Evolutionary conservation across 53 echinoderm and acorn worm genomes (phyloP), one percentile per base, ranked within the genome.

Genomic region (Astropecten irregularis): DNA sequence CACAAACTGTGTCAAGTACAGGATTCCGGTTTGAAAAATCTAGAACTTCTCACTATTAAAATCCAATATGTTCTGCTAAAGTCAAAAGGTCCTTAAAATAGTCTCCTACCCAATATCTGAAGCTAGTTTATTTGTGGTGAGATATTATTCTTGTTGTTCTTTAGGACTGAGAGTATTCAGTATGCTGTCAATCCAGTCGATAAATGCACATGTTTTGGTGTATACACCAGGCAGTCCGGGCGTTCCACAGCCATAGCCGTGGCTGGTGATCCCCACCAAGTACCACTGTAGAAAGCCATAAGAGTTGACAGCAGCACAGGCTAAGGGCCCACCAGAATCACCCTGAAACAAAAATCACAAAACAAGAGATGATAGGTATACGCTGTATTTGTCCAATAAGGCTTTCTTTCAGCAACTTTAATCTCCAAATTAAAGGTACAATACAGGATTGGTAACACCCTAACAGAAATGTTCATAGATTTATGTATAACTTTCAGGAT

Each of bases 261-360:
- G 50, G 51, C 71, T 71, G 28, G 71, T 71, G 4, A 51, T 52
- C n/a, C 71, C 71, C 8, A 52, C 71, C n/a, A 71, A 19, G n/a
- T 71, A 10, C 71, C 52, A 71, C 29, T 14, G 28, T 4, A 52
- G 49, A 6, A 34, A n/a, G 21, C 71, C 71, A 3, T 49, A 10
- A 2, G 33, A 7, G 32, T 50, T 30, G 32, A 36, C 0, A 29
- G 71, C 28, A 47, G 30, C 50, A 32, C 71, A 71, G 36, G 28
- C 32, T 1, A 71, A 51, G 28, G 71, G 71, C 40, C 71, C 71
- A 1, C 71, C 71, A 32, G 71, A 71, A 71, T 71, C 71, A 18
- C 71, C 71, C 71, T 71, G 28, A 47, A 49, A 18, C 40, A 42
- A 4, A n/a, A 39, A 4, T 25, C 2, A 38, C 18, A 67, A 8